Percentiles rank a stretch among this genome's conserved stretches.
These are phyloP conservation scores for Perithous albicinctus DNA, from an alignment of 2,888 invertebrate genomes.

Conservation along the genomic window DNA sequence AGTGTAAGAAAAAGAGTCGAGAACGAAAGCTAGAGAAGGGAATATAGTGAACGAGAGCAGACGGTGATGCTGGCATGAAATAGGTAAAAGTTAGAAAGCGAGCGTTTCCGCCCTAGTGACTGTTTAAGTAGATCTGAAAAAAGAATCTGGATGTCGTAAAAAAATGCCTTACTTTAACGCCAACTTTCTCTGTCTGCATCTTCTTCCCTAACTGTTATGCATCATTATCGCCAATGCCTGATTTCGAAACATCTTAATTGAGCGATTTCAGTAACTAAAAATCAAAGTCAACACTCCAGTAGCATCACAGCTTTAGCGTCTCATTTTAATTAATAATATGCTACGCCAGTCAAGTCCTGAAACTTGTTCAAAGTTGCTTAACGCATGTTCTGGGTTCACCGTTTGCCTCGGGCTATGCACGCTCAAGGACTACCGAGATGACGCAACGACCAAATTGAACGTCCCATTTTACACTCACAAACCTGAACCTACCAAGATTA, in stretches of 20 bases:
- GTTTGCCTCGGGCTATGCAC: not conserved
- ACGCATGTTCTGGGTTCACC: not conserved
- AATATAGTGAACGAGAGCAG: constrained; percentile 8
- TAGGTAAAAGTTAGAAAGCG: constrained; percentile 49
- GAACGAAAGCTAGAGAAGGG: constrained; percentile 28
- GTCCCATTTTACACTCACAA: not conserved
- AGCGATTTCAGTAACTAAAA: not conserved
- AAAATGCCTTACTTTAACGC: not conserved
- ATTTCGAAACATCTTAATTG: not conserved
- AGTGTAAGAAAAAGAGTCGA: constrained; percentile 54
- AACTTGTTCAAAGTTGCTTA: constrained; percentile 1
- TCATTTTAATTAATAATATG: constrained; percentile 6
- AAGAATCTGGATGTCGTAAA: constrained; percentile 1
- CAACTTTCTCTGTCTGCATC: not conserved
- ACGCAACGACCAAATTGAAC: not conserved
- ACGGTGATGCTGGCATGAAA: constrained; percentile 24
- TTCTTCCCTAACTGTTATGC: too few species aligned
- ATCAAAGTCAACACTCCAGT: not conserved
- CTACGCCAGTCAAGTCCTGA: not conserved
- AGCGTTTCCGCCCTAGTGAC: constrained; percentile 55
- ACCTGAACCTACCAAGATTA: too few species aligned
- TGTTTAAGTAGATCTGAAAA: constrained; percentile 48
- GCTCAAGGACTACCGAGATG: not conserved
- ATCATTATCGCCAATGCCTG: not conserved
- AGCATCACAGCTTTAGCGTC: not conserved